phyloP scores from a whole-genome alignment of 2,888 invertebrate species.

The Proisotoma minuta region DNA sequence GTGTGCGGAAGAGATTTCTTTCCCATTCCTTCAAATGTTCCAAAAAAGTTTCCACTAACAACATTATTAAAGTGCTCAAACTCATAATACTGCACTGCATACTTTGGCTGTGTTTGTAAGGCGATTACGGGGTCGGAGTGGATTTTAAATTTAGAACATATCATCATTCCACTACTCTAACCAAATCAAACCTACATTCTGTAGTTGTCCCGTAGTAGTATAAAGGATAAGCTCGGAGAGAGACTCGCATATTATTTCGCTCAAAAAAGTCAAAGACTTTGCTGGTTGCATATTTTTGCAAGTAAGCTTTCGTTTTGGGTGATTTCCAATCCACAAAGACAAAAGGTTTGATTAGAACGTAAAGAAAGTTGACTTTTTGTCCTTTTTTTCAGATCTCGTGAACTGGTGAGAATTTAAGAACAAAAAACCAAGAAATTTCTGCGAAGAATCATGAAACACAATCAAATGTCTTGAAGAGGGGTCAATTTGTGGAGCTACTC shows the following conservation, averaged over 20 bases:
- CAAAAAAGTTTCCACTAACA: too few species aligned
- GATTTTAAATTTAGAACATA: background rate
- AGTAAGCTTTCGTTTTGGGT: background rate
- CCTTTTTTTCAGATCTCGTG: background rate
- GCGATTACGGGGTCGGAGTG: background rate
- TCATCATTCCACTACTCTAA: background rate
- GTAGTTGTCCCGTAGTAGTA: background rate
- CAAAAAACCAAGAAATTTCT: too few species aligned
- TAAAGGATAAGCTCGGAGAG: background rate
- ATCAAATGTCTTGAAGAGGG: too few species aligned
- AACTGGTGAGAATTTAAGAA: too few species aligned
- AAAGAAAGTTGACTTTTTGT: background rate
- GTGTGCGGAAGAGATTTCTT: too few species aligned
- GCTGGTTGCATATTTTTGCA: background rate
- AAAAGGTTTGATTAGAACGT: too few species aligned
- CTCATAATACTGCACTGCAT: too few species aligned
- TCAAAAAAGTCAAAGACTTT: background rate
- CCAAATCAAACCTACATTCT: background rate
- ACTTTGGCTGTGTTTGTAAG: too few species aligned
- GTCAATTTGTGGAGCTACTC: too few species aligned
- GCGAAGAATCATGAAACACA: too few species aligned
- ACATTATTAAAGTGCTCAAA: too few species aligned
- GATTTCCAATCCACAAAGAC: background rate
- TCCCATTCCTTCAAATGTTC: too few species aligned
- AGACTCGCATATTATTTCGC: background rate